Evolutionary conservation across 92 coral and sea anemone species (phyloP).

Genomic region (Porites cylindrica): DNA sequence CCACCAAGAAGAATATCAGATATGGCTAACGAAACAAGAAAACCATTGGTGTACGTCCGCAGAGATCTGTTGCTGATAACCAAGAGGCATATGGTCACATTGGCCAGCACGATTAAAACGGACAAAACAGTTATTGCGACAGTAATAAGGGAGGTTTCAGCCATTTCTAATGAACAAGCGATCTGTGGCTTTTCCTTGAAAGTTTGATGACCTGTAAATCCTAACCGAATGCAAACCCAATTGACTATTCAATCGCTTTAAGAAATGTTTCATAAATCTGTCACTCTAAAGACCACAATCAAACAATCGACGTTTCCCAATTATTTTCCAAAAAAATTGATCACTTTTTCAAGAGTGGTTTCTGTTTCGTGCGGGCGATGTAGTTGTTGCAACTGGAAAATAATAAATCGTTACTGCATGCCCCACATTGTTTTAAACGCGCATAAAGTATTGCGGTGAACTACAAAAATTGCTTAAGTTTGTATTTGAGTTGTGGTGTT

Average conservation of each 20-base stretch:
- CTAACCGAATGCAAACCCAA: neutral
- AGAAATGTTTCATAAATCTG: neutral
- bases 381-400: neutral
- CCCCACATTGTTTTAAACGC: neutral
- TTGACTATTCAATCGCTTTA: neutral
- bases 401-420: neutral
- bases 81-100: slow-evolving; percentile 53
- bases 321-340: no score
- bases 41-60: slow-evolving; percentile 62
- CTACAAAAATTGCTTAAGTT: neutral
- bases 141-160: slow-evolving; percentile 19
- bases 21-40: slow-evolving; percentile 67
- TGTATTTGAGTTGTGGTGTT: slow-evolving; percentile 8
- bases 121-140: slow-evolving; percentile 21
- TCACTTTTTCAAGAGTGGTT: neutral
- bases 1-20: slow-evolving; percentile 69
- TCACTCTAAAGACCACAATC: neutral
- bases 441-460: neutral
- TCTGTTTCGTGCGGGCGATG: no score
- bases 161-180: neutral
- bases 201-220: neutral
- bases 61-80: slow-evolving; percentile 52
- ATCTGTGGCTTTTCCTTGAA: neutral
- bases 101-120: slow-evolving; percentile 46
- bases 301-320: neutral